Evolutionary conservation across 64 coral and sea anemone species (phyloP).

Genomic region (Astreopora myriophthalma): DNA sequence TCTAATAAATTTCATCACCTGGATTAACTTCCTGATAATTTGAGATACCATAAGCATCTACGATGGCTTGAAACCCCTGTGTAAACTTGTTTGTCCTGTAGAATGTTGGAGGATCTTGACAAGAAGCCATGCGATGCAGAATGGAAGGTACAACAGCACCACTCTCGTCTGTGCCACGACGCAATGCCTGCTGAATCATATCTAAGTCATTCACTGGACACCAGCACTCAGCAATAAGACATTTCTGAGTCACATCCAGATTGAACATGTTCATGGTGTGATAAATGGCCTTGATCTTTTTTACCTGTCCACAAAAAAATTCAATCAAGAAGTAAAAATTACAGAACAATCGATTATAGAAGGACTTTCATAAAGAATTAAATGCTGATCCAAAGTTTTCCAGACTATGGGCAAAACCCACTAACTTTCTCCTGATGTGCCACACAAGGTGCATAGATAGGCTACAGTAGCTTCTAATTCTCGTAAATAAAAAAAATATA

Average conservation of each 20-base stretch:
- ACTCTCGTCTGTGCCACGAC: constrained; percentile 91
- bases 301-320: constrained; percentile 80
- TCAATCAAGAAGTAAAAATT: too few species aligned
- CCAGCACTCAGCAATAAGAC: constrained; percentile 98
- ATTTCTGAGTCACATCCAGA: constrained; percentile 97
- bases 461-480: too few species aligned
- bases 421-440: too few species aligned
- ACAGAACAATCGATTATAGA: too few species aligned
- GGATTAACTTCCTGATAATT: constrained; percentile 99
- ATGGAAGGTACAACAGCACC: constrained; percentile 96
- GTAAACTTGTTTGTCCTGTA: constrained; percentile 99
- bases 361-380: too few species aligned
- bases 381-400: too few species aligned
- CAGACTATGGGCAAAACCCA: too few species aligned
- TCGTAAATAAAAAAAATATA: too few species aligned
- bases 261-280: constrained; percentile 99
- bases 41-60: constrained; percentile 97
- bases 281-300: constrained; percentile 99
- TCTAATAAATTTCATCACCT: constrained; percentile 55
- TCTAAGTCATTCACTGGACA: constrained; percentile 97
- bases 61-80: constrained; percentile 90
- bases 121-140: constrained; percentile 87
- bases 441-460: too few species aligned
- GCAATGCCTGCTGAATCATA: constrained; percentile 87
- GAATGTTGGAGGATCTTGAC: constrained; percentile 91